phyloP scores from a whole-genome alignment of 2,888 invertebrate species.

The Drosophila monieri region DNA sequence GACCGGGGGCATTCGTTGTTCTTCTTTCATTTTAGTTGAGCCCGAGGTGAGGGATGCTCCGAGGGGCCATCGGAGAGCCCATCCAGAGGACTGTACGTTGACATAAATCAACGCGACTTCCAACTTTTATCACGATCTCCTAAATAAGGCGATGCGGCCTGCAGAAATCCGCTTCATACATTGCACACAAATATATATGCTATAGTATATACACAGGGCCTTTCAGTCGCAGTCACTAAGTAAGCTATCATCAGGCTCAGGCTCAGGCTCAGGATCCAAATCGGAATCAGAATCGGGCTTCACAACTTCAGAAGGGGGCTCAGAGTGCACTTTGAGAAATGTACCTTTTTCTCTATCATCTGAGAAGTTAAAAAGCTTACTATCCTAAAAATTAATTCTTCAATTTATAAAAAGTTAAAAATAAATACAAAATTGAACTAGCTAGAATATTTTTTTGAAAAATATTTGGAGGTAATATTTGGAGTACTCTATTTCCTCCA shows the following conservation, averaged over 20 bases:
- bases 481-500: no score
- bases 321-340: constrained; percentile 14
- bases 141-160: constrained; percentile 82
- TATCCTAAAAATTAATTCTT: neutral
- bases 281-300: constrained; percentile 29
- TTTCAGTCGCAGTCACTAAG: constrained; percentile 73
- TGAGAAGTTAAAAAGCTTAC: no score
- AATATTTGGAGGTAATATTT: no score
- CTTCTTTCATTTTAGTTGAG: constrained; percentile 2
- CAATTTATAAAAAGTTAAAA: no score
- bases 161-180: constrained; percentile 77
- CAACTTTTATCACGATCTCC: constrained; percentile 84
- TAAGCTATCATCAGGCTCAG: constrained; percentile 81
- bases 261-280: constrained; percentile 38
- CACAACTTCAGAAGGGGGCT: constrained; percentile 25
- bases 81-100: constrained; percentile 64
- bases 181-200: constrained; percentile 49
- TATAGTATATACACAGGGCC: neutral
- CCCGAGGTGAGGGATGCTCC: constrained; percentile 11
- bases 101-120: constrained; percentile 83
- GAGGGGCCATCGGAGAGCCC: neutral
- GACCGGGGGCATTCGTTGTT: constrained; percentile 14
- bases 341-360: no score
- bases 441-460: no score
- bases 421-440: no score